phyloP scores from a whole-genome alignment of 2,888 invertebrate genomes.

The Nemoura dubitans region DNA sequence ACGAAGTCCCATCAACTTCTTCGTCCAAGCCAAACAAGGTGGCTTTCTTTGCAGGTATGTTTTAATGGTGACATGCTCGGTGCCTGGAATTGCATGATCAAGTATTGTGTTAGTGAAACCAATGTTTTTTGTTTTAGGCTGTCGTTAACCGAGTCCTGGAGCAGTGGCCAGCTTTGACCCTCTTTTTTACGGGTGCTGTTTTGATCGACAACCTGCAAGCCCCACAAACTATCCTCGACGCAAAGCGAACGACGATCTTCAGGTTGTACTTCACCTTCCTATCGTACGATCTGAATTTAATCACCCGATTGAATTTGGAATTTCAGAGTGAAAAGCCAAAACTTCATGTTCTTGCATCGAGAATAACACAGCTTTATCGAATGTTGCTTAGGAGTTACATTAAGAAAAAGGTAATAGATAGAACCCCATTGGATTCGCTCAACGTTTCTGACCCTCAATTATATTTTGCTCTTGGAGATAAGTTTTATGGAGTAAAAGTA shows the following conservation, averaged over 20 bases:
- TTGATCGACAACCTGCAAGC: background rate
- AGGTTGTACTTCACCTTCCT: background rate
- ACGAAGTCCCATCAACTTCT: constrained; percentile 54
- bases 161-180: constrained; percentile 24
- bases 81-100: background rate
- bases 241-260: background rate
- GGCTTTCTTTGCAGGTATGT: constrained; percentile 55
- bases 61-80: no score
- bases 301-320: background rate
- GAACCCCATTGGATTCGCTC: no score
- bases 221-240: background rate
- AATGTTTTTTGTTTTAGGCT: background rate
- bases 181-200: constrained; percentile 15
- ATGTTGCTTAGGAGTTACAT: no score
- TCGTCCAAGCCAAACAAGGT: constrained; percentile 54
- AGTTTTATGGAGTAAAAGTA: no score
- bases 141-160: constrained; percentile 7
- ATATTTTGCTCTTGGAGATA: no score
- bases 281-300: background rate
- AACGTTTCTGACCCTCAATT: no score
- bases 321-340: constrained; percentile 15
- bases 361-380: no score
- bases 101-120: background rate
- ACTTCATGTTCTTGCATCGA: background rate
- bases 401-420: no score